Percentiles rank a stretch among this genome's conserved stretches.
Evolutionary conservation across 2,888 invertebrate species (phyloP).

Genomic region (Drosophila tripunctata): DNA sequence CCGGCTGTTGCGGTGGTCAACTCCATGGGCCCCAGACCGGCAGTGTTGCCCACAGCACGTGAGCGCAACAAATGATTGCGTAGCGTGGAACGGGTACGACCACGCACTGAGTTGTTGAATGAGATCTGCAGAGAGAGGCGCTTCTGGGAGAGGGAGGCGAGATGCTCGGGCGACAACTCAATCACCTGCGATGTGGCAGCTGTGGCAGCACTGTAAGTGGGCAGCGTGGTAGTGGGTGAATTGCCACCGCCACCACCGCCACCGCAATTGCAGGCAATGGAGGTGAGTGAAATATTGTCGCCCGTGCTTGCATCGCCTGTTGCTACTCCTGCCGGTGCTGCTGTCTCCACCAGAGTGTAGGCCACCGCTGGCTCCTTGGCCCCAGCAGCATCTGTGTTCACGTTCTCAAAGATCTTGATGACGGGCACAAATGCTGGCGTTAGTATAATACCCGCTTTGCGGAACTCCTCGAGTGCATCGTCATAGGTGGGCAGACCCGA

Average conservation of each 20-base stretch:
- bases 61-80: conserved; percentile 82
- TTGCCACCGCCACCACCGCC: conserved; percentile 30
- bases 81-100: conserved; percentile 72
- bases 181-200: conserved; percentile 72
- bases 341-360: conserved; percentile 66
- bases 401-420: conserved; percentile 82
- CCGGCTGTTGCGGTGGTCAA: conserved; percentile 15
- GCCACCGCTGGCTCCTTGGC: conserved; percentile 63
- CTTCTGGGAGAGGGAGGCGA: conserved; percentile 82
- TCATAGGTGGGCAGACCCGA: conserved; percentile 88
- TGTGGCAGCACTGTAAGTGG: conserved; percentile 63
- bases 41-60: conserved; percentile 65
- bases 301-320: conserved; percentile 36
- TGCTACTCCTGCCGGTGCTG: not conserved
- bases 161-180: conserved; percentile 83
- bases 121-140: conserved; percentile 83
- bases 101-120: conserved; percentile 78
- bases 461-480: conserved; percentile 87
- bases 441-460: conserved; percentile 84
- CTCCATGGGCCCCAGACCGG: conserved; percentile 54
- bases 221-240: conserved; percentile 51
- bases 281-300: conserved; percentile 75
- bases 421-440: conserved; percentile 80
- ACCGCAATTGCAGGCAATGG: conserved; percentile 79
- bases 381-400: conserved; percentile 27